Evolutionary conservation across 2,113 vertebrate species (phyloP), one percentile per base, ranked within the genome.

Genomic region (Ariopsis seemanni): DNA sequence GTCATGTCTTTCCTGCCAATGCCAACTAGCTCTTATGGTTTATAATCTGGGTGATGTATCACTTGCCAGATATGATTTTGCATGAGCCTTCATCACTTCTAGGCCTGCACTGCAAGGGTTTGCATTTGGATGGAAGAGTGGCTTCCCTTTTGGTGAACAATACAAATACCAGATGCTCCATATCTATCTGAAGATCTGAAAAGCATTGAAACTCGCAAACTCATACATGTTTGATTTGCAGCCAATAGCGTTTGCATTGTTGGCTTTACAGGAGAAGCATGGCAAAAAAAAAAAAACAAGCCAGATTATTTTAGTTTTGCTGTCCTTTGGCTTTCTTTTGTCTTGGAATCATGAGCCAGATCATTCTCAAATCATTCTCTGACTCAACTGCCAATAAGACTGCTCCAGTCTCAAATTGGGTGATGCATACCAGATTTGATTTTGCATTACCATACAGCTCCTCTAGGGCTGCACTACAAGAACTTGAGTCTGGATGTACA

Each of bases 261-360:
- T 53, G 50, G 74, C 22, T 77, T 77, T 77, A 77, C 74, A 77
- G 20, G 20, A 77, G 74, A 53, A 77, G 9, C 52, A 25, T 75
- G 48, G 72, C 34, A 12, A 75, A 50, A 50, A 4, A n/a, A 42
- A 12, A 75, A 75, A 50, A 4, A 17, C 42, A 48, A 48, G 3
- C 17, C 18, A 10, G 48, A 20, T 53, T 78, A 30, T 55, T 79
- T 79, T 27, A 79, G n/a, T 57, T 1, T 55, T 79, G 52, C 52
- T 79, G 14, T 57, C 52, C 55, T 14, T 14, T 78, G 50, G 48
- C 74, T 4, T 25, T 5, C 42, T n/a, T 50, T 79, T 52, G 57
- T 79, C 53, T 57, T 27, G 77, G 52, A 79, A 30, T 55, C 14
- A 0, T 55, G 12, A 1, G 15, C 77, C 52, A 79, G 52, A n/a